Base-by-base conservation (phyloP, 2,888 invertebrate species). In the Drosophila mimica region DNA sequence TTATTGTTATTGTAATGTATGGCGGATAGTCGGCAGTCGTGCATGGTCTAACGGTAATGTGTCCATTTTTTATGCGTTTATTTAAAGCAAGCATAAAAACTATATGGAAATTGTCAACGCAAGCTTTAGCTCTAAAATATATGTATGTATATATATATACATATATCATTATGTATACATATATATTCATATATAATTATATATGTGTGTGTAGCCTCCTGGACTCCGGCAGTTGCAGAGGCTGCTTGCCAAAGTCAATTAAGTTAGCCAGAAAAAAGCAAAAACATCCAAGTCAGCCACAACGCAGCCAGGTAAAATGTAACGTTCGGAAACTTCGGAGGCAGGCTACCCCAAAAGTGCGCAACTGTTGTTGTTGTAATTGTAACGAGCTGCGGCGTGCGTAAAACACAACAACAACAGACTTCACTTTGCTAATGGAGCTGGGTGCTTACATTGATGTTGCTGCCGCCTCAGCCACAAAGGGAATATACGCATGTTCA, bases 401-500 rank as follows among this genome's bases (percentile, higher is more conserved):
- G 74, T 84, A 83, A 86, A 86, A 83, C 75, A 28, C 66, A 74
- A 30, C n/a, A 51, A 20, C 53, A 72, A 56, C 57, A 56, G 70
- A 62, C 72, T 74, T 49, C 62, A 71, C 70, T 78, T 78, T 76
- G 74, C 79, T 82, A 87, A 85, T 87, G 75, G 83, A 71, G 82
- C 80, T 54, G 65, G 76, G 79, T 71, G 79, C 73, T 79, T 80
- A 79, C 56, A 56, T 76, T 80, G 74, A 70, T 76, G 74, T 73
- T 82, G 74, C 66, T 82, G 74, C 70, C 80, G 63, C 65, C 65
- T 63, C 65, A 63, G 68, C 51, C 78, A 63, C 81, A 81, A 66
- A 70, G 85, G 83, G 88, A 86, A 85, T 85, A 85, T 85, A 86
- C 81, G 79, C 70, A 76, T 82, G 75, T 70, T 75, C 52, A 66